Conservation (phyloP, 2,888 invertebrate species). For the Pardosa pseudoannulata region DNA sequence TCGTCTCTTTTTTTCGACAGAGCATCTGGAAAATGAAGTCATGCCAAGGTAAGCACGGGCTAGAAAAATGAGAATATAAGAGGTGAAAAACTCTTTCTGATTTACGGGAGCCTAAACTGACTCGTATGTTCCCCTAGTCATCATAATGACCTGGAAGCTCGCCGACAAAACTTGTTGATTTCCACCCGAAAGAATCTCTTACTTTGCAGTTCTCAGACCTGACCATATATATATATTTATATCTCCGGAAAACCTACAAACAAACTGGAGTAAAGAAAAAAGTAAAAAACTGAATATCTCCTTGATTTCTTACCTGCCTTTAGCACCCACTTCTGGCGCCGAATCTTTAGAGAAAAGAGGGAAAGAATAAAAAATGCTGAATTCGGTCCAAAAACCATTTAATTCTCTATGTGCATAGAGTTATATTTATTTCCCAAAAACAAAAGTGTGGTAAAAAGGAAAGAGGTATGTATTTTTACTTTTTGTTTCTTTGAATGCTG, state of each 20-base stretch:
- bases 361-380: constrained; percentile 4
- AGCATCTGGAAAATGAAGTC: too few species aligned
- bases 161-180: not conserved
- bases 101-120: not conserved
- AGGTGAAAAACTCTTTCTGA: too few species aligned
- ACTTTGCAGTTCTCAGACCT: not conserved
- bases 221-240: not conserved
- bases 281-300: not conserved
- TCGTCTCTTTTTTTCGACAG: too few species aligned
- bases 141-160: not conserved
- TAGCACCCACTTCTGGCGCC: too few species aligned
- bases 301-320: not conserved
- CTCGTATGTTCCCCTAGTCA: too few species aligned
- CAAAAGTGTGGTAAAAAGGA: not conserved
- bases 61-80: too few species aligned
- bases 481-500: not conserved
- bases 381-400: not conserved
- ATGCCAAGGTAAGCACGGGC: too few species aligned
- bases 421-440: not conserved
- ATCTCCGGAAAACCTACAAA: not conserved
- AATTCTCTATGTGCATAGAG: not conserved
- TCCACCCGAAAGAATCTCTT: too few species aligned
- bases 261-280: not conserved
- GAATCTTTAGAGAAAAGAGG: not conserved
- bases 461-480: not conserved